Conservation (phyloP, 2,113 vertebrate genomes). For the Bungarus multicinctus region DNA sequence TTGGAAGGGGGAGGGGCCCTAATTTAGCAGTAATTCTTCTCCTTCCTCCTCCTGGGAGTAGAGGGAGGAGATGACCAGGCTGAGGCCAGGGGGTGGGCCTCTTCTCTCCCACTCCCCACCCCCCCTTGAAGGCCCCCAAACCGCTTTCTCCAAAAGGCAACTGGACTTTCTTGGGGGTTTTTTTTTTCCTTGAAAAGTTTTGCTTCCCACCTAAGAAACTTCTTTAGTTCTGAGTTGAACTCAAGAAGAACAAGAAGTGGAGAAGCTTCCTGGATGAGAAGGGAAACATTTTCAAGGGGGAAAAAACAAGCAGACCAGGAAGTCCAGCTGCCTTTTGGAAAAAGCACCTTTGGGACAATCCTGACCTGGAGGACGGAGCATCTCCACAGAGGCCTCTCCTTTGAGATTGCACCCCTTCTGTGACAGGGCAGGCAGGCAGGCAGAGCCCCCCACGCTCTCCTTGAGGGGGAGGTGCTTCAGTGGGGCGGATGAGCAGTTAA, state of each 20-base stretch:
- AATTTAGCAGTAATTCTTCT: background rate
- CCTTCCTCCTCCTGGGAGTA: background rate
- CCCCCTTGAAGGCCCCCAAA: no score
- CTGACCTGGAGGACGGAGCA: no score
- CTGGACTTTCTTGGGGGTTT: no score
- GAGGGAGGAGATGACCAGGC: no score
- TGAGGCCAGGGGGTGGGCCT: no score
- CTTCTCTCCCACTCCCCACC: no score
- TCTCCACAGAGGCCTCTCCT: no score
- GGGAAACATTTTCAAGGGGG: background rate
- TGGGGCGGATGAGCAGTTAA: background rate
- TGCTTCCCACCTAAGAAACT: background rate
- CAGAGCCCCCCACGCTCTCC: background rate
- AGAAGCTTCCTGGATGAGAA: background rate
- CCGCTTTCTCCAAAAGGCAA: no score
- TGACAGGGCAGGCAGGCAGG: rapidly evolving
- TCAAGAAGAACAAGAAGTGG: background rate
- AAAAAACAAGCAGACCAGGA: background rate
- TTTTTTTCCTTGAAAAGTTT: no score
- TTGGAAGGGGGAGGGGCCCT: background rate
- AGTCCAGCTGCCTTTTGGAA: background rate
- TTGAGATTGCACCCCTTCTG: background rate
- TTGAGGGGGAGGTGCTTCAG: background rate
- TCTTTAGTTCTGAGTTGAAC: background rate
- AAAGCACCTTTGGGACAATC: background rate